Evolutionary conservation across 2,797 vertebrate species (phyloP).

Genomic region (Sebastes kiyomatsui): DNA sequence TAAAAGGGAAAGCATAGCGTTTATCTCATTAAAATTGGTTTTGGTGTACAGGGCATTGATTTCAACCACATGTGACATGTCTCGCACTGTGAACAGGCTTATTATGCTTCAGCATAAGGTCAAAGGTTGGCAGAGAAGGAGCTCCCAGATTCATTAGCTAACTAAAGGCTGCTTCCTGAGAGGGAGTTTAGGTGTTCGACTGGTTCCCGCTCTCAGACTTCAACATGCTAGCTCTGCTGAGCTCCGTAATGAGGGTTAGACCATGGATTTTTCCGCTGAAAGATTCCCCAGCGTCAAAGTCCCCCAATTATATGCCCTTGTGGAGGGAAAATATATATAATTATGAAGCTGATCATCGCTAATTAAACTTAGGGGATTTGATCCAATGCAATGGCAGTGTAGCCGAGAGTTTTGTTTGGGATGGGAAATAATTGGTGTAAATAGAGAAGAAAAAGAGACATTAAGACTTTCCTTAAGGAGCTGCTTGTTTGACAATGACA

Average conservation of each 20-base stretch:
- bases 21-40: constrained; percentile 65
- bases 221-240: constrained; percentile 40
- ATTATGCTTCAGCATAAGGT: constrained; percentile 59
- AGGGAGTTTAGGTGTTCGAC: constrained; percentile 45
- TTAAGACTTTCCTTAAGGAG: background rate
- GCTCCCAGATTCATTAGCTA: constrained; percentile 69
- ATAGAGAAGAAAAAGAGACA: constrained; percentile 18
- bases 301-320: constrained; percentile 74
- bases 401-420: constrained; percentile 51
- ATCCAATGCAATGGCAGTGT: constrained; percentile 47
- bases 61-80: constrained; percentile 49
- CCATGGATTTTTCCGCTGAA: constrained; percentile 65
- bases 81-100: constrained; percentile 44
- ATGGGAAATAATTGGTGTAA: constrained; percentile 50
- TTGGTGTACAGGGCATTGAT: constrained; percentile 52
- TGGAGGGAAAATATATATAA: constrained; percentile 76
- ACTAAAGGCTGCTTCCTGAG: constrained; percentile 68
- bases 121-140: constrained; percentile 58
- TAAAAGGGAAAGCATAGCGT: constrained; percentile 13
- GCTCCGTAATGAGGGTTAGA: constrained; percentile 75
- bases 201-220: constrained; percentile 47
- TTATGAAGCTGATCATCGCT: constrained; percentile 78
- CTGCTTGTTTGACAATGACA: background rate
- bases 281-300: constrained; percentile 60
- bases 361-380: constrained; percentile 82